phyloP scores from a whole-genome alignment of 2,113 vertebrate species.

The Tenebrosternarchus preto region DNA sequence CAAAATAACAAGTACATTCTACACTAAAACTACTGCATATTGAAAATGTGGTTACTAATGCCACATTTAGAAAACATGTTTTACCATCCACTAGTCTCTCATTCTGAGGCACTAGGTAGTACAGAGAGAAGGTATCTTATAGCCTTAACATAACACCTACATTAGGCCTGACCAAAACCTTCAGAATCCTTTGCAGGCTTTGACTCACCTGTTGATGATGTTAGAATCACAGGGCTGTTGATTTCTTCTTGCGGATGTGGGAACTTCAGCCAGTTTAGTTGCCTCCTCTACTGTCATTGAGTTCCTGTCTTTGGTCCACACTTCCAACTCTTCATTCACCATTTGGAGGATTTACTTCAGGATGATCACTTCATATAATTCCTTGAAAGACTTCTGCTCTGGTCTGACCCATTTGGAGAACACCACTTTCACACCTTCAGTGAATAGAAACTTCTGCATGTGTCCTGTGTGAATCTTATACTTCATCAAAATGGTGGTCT shows the following conservation, averaged over 20 bases:
- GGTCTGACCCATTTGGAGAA: not conserved
- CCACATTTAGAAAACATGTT: too few species aligned
- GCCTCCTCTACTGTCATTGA: not conserved
- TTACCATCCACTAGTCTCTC: too few species aligned
- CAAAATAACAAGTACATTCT: too few species aligned
- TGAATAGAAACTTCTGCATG: too few species aligned
- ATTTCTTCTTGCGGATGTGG: not conserved
- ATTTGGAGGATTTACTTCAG: not conserved
- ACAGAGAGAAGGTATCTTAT: too few species aligned
- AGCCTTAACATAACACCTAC: not conserved
- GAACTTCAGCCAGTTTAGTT: slow-evolving; percentile 3
- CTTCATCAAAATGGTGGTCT: too few species aligned
- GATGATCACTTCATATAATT: not conserved
- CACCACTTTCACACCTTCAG: too few species aligned
- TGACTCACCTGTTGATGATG: not conserved
- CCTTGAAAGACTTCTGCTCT: not conserved
- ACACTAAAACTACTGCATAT: too few species aligned
- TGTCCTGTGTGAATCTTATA: too few species aligned
- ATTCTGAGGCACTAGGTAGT: too few species aligned
- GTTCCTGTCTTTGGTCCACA: slow-evolving; percentile 10
- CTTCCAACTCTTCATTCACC: not conserved
- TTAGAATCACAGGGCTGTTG: not conserved
- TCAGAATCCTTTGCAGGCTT: slow-evolving; percentile 13
- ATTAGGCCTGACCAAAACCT: not conserved
- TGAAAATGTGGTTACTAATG: too few species aligned